phyloP scores from a whole-genome alignment of 2,113 vertebrate species.

The Zosterops lateralis region DNA sequence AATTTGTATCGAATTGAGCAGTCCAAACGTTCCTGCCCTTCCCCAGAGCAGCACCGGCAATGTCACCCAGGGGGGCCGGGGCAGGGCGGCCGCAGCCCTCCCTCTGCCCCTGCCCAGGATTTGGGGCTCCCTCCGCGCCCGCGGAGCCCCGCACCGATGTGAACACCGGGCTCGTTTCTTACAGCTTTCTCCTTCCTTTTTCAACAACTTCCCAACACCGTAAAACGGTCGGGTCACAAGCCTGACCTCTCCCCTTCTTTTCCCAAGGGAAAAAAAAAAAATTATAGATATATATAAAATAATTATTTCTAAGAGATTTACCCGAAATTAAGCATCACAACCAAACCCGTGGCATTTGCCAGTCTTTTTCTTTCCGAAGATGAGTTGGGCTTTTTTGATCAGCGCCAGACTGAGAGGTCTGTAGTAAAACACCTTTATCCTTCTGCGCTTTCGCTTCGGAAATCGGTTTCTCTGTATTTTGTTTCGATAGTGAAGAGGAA shows the following conservation, averaged over 20 bases:
- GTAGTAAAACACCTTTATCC: constrained; percentile 60
- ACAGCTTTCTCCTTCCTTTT: constrained; percentile 5
- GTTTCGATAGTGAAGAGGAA: not conserved
- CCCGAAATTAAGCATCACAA: constrained; percentile 4
- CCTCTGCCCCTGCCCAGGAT: not conserved
- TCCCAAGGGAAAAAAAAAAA: not conserved
- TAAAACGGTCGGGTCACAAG: not conserved
- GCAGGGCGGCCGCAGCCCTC: not conserved
- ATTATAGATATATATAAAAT: not conserved
- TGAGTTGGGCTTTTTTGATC: constrained; percentile 1
- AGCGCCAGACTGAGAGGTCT: constrained; percentile 55
- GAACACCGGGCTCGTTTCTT: not conserved
- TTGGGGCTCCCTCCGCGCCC: not conserved
- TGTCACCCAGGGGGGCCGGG: not conserved
- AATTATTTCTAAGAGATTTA: not conserved
- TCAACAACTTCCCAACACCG: not conserved
- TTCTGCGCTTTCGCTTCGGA: constrained; percentile 50
- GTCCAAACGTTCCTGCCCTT: constrained; percentile 27
- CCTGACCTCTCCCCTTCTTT: not conserved
- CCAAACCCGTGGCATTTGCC: not conserved
- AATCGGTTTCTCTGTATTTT: constrained; percentile 51
- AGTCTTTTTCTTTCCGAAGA: constrained; percentile 16
- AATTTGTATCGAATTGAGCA: constrained; percentile 69
- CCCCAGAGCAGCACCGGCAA: not conserved
- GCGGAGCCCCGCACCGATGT: not conserved